These are phyloP conservation scores for Rhabdophis nuchalis DNA, from an alignment of 2,797 vertebrate genomes.

Conservation along the genomic window DNA sequence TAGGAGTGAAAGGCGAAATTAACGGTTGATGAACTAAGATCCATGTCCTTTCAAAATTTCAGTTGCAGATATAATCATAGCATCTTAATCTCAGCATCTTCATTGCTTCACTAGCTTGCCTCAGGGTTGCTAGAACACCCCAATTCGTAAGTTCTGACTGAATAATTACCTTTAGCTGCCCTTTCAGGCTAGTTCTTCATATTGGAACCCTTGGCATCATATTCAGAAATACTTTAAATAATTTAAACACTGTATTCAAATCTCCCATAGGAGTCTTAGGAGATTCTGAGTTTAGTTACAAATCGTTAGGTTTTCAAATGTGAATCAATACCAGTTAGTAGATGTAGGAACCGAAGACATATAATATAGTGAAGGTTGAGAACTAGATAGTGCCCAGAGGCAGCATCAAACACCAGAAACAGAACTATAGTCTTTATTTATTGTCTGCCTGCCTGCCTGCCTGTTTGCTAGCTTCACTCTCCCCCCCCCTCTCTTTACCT, in stretches of 20 bases:
- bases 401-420: neutral
- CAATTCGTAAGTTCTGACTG: neutral
- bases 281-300: neutral
- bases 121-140: neutral
- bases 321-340: neutral
- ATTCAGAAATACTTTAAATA: neutral
- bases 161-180: neutral
- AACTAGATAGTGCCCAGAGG: neutral
- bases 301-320: neutral
- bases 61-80: neutral
- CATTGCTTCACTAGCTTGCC: neutral
- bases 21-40: neutral
- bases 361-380: neutral
- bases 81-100: neutral
- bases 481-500: neutral
- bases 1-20: neutral
- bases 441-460: neutral
- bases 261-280: neutral
- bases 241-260: neutral
- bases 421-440: neutral
- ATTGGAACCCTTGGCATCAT: neutral
- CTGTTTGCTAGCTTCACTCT: neutral
- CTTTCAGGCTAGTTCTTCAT: neutral
- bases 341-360: neutral
- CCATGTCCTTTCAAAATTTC: neutral